Conservation (phyloP, 1,140 invertebrate genomes). For the Zaprionus taronus region DNA sequence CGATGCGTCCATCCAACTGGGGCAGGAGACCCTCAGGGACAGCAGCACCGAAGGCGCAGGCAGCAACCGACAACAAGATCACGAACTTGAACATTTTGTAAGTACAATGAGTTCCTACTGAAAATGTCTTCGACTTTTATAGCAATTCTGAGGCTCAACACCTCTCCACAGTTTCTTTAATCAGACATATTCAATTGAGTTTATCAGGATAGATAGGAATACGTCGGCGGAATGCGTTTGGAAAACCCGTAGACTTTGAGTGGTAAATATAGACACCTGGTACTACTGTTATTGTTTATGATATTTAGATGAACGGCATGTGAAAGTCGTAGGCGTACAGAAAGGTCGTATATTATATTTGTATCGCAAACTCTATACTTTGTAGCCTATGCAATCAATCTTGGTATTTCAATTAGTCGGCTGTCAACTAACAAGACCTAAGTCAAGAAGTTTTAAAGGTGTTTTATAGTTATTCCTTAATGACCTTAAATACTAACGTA, state of each 20-base stretch:
- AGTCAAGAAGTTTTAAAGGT: neutral
- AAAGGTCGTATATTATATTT: neutral
- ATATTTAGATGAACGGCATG: neutral
- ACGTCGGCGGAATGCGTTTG: neutral
- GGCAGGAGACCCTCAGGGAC: slow-evolving; percentile 65
- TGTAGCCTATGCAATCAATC: too few relatives aligned
- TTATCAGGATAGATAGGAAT: slow-evolving; percentile 13
- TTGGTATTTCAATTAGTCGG: too few relatives aligned
- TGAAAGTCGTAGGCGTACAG: neutral
- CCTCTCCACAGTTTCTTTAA: neutral
- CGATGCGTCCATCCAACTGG: slow-evolving; percentile 83
- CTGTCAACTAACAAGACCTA: too few relatives aligned
- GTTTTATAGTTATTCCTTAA: neutral
- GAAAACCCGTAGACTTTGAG: neutral
- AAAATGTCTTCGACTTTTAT: slow-evolving; percentile 7
- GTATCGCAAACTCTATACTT: neutral
- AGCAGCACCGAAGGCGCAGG: slow-evolving; percentile 60
- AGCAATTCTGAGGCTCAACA: neutral
- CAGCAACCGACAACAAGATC: slow-evolving; percentile 63
- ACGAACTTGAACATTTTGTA: slow-evolving; percentile 70
- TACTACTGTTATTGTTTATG: neutral
- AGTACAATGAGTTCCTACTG: slow-evolving; percentile 3
- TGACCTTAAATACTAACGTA: neutral
- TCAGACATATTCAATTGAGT: neutral
- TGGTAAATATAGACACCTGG: neutral